Percentiles rank a stretch among this genome's conserved stretches.
These are phyloP conservation scores for Illadopsis cleaveri DNA, from an alignment of 2,113 vertebrate species.

Conservation along the genomic window DNA sequence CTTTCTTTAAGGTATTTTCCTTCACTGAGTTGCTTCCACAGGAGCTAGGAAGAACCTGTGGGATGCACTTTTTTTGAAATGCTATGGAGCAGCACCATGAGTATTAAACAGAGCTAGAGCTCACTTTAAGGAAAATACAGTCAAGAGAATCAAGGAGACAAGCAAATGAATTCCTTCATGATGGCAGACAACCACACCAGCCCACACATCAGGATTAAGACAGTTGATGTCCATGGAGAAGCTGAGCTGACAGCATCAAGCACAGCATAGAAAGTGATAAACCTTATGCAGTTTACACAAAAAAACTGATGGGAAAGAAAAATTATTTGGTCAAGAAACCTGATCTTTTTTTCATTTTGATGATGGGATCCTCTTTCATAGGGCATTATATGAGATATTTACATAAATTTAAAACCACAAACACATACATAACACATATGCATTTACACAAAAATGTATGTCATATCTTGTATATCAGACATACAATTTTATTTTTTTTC, in stretches of 20 bases:
- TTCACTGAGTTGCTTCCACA: not conserved
- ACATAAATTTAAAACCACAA: not conserved
- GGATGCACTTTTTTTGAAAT: not conserved
- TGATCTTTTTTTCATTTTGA: not conserved
- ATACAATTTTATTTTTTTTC: not conserved
- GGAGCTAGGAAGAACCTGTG: not conserved
- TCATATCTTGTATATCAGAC: not conserved
- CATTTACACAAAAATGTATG: not conserved
- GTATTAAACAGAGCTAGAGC: not conserved
- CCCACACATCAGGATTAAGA: not conserved
- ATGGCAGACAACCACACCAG: not conserved
- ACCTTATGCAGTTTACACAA: not conserved
- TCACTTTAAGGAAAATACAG: not conserved
- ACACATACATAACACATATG: not conserved
- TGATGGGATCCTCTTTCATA: not conserved
- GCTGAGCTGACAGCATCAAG: not conserved
- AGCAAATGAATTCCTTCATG: not conserved
- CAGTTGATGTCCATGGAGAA: not conserved
- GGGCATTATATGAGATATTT: not conserved
- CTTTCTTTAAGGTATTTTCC: not conserved
- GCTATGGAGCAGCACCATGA: not conserved
- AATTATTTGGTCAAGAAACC: rapidly evolving
- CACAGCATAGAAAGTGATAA: not conserved
- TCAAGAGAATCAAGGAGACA: not conserved
- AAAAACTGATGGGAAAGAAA: not conserved